Conservation (phyloP, 2,888 invertebrate species). For the Limulus polyphemus region DNA sequence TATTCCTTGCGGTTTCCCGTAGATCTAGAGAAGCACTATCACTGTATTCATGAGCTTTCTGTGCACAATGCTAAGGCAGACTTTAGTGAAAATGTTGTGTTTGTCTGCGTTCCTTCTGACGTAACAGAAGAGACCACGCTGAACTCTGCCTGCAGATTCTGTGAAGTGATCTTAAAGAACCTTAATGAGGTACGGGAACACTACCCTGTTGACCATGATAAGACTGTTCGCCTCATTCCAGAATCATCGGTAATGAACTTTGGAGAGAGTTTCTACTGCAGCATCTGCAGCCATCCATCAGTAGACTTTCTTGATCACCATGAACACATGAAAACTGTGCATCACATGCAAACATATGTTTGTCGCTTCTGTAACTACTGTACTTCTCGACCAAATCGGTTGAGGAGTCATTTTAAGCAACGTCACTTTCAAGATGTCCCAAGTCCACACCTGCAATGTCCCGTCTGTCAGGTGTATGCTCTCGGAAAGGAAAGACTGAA, state of each 20-base stretch:
- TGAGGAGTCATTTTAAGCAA: constrained; percentile 27
- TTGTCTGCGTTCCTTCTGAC: constrained; percentile 27
- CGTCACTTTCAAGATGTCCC: constrained; percentile 28
- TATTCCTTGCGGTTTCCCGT: constrained; percentile 21
- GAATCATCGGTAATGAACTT: constrained; percentile 26
- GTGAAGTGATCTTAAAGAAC: constrained; percentile 24
- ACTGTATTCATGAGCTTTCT: constrained; percentile 26
- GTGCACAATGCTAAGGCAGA: constrained; percentile 25
- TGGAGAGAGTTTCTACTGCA: constrained; percentile 26
- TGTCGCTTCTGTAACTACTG: constrained; percentile 26
- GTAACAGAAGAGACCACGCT: constrained; percentile 24
- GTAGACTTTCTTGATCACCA: constrained; percentile 24
- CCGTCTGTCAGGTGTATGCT: constrained; percentile 27
- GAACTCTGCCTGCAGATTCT: constrained; percentile 28
- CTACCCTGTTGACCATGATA: constrained; percentile 24
- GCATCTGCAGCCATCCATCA: constrained; percentile 23
- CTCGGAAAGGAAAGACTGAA: constrained; percentile 26
- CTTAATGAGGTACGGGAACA: constrained; percentile 26
- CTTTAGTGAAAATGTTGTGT: constrained; percentile 28
- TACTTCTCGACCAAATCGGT: constrained; percentile 24
- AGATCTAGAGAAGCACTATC: constrained; percentile 27
- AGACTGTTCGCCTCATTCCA: constrained; percentile 25
- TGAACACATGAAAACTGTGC: constrained; percentile 27
- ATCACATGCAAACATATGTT: constrained; percentile 26
- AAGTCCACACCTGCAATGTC: constrained; percentile 26